phyloP scores from a whole-genome alignment of 2,797 vertebrate genomes.

The Carcharodon carcharias region DNA sequence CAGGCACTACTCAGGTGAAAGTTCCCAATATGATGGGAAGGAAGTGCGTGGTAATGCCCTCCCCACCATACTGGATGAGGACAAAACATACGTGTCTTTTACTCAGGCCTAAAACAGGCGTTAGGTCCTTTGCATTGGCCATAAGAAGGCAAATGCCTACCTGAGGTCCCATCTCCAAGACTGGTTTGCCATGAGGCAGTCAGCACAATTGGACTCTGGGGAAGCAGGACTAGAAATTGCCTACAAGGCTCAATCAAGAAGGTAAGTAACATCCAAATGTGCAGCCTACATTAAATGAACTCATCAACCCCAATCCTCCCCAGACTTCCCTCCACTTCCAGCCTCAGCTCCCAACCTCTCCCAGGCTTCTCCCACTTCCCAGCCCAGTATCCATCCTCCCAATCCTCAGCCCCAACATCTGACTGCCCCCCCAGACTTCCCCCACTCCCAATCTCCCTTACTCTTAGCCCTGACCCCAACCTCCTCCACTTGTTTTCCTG shows the following conservation, averaged over 20 bases:
- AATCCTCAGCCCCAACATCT: not conserved
- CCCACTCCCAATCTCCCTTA: not conserved
- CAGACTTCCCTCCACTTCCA: not conserved
- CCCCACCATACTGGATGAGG: not conserved
- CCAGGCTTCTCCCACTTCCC: not conserved
- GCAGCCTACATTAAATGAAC: not conserved
- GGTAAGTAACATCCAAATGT: not conserved
- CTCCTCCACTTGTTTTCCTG: not conserved
- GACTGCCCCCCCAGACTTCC: not conserved
- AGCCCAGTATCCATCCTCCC: not conserved
- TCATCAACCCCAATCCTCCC: not conserved
- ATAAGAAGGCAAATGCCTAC: not conserved
- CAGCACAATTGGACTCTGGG: not conserved
- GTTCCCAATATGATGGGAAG: not conserved
- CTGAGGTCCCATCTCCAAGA: not conserved
- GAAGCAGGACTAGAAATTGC: not conserved
- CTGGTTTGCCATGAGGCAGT: not conserved
- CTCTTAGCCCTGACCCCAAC: not conserved
- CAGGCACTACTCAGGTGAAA: not conserved
- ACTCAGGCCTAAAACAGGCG: not conserved
- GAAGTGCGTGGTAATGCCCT: not conserved
- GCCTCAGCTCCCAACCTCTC: not conserved
- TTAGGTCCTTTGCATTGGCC: not conserved
- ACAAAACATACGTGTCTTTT: not conserved
- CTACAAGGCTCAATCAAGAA: not conserved